Evolutionary conservation across 2,113 vertebrate genomes (phyloP), one percentile per base, ranked within the genome.

Genomic region (Sinocyclocheilus anshuiensis): DNA sequence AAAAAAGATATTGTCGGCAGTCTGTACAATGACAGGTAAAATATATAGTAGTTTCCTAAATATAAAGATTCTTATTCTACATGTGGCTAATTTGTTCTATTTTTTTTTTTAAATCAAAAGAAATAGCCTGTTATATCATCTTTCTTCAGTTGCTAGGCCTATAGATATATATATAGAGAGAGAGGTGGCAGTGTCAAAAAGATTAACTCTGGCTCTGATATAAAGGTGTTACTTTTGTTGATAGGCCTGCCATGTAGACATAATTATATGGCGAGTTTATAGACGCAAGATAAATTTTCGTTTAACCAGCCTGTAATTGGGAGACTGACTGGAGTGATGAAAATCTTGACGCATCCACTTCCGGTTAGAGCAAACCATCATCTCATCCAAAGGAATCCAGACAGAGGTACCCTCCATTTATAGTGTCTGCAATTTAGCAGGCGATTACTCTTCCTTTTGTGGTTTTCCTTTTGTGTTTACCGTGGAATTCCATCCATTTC

Each of bases 401-500:
- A 82, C 81, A 75, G 84, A 88, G 86, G 78, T 83, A 81, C 50
- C 81, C 74, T 77, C 57, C 74, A 61, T 65, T 74, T 57, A 77
- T 39, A 63, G 26, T 50, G 45, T 48, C 85, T 87, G 89, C 87
- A 84, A 87, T 83, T 87, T 84, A 72, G 88, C 77, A 7, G 77
- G 84, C 72, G 88, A 88, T 87, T 87, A 4, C 78, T 88, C 84
- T 36, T 87, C 88, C 85, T 75, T 50, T 33, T 75, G 89, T 91
- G 92, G 93, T 93, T 93, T 92, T 91, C 78, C 88, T 78, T 74
- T 84, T 80, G 20, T 36, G 48, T 75, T 87, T 67, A 74, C 78
- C 9, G 6, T 78, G 72, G 48, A 82, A 82, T 78, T 75, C 48
- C 48, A 78, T 86, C 50, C 36, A 24, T 65, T 57, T 67, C 29